Evolutionary conservation across 2,797 vertebrate species (phyloP).

Genomic region (Anolis apletophallus): DNA sequence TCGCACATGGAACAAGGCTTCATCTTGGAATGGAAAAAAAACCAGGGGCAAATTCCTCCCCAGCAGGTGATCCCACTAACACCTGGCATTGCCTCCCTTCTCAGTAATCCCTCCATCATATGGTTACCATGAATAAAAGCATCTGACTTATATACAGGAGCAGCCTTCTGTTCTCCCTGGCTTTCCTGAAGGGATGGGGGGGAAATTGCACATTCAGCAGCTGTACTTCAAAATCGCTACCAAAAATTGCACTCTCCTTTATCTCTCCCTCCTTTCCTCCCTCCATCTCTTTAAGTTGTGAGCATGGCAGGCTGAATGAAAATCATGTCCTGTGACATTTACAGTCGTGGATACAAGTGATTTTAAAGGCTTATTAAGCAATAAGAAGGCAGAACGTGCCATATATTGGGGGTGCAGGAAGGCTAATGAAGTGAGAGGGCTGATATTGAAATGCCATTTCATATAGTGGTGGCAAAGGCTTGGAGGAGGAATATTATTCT

Average conservation of each 20-base stretch:
- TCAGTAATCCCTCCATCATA: slow-evolving; percentile 34
- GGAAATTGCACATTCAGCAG: not conserved
- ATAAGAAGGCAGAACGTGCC: not conserved
- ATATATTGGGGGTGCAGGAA: not conserved
- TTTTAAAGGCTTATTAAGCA: slow-evolving; percentile 17
- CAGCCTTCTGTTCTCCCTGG: not conserved
- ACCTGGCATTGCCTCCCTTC: slow-evolving; percentile 46
- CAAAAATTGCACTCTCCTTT: not conserved
- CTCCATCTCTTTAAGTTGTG: slow-evolving; percentile 4
- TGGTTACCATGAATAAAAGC: slow-evolving; percentile 61
- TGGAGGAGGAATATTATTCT: not conserved
- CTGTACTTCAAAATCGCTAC: not conserved
- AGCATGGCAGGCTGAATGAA: slow-evolving; percentile 37
- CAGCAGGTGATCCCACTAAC: slow-evolving; percentile 59
- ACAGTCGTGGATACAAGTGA: slow-evolving; percentile 53
- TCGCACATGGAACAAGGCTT: slow-evolving; percentile 20
- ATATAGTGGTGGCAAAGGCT: not conserved
- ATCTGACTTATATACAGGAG: slow-evolving; percentile 50
- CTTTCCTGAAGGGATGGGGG: not conserved
- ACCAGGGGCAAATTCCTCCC: slow-evolving; percentile 51
- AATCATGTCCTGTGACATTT: slow-evolving; percentile 49
- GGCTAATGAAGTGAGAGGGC: not conserved
- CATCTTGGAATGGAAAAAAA: slow-evolving; percentile 41
- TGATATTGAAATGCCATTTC: not conserved
- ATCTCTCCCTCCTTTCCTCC: not conserved